Evolutionary conservation across 2,888 invertebrate genomes (phyloP).

Genomic region (Amblyjoppa proteus): DNA sequence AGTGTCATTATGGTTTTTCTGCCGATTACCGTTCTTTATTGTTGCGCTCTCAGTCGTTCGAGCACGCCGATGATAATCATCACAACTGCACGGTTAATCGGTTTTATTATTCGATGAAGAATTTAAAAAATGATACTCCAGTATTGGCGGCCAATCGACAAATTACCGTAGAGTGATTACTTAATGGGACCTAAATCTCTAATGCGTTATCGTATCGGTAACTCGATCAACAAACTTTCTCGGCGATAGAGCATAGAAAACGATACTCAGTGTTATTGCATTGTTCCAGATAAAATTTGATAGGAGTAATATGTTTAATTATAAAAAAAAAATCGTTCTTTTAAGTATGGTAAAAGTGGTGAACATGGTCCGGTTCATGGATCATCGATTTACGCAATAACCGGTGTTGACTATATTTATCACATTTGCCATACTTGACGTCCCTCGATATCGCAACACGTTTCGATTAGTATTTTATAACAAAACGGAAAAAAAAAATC

Average conservation of each 20-base stretch:
- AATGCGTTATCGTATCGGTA: not conserved
- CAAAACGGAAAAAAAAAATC: not conserved
- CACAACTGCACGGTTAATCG: constrained; percentile 14
- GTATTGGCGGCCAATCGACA: not conserved
- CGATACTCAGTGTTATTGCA: not conserved
- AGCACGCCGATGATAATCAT: constrained; percentile 69
- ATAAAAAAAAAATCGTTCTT: not conserved
- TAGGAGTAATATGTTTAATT: not conserved
- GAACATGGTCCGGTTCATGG: not conserved
- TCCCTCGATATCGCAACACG: not conserved
- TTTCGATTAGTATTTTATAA: not conserved
- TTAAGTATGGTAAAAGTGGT: not conserved
- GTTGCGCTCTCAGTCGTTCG: constrained; percentile 71
- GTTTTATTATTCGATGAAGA: not conserved
- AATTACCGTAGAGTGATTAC: constrained; percentile 3
- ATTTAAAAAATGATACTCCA: not conserved
- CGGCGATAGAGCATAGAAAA: not conserved
- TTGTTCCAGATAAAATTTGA: not conserved
- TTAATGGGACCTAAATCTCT: not conserved
- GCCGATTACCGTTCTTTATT: constrained; percentile 75
- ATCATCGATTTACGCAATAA: not conserved
- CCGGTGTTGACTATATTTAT: not conserved
- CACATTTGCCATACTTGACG: not conserved
- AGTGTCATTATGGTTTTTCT: constrained; percentile 74
- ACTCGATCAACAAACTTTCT: not conserved